Base-by-base conservation (phyloP, 2,888 invertebrate genomes). In the Gymnocheta viridis region DNA sequence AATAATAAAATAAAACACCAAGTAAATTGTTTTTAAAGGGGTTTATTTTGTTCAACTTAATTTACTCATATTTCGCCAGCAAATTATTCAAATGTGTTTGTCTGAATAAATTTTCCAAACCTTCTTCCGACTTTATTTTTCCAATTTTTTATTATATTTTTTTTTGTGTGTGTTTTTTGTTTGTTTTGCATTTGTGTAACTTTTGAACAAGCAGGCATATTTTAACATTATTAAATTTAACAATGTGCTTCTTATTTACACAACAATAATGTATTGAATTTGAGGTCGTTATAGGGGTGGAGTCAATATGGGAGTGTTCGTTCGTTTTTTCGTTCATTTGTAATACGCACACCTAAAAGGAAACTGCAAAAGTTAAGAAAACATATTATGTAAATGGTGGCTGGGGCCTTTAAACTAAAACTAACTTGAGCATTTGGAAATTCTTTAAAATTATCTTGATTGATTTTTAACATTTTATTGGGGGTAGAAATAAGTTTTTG, bases 191-290 rank as follows among this genome's bases (percentile, higher is more conserved):
- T 10, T 19, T 19, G 9, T 24, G 49, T 17, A n/a, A 7, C 32
- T 38, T 47, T 22, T 19, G 0, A 47, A 49, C 12, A 38, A 38
- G 64, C 49, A 66, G 44, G 47, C 67, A 66, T 67, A 67, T 60
- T 67, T 67, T 60, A 58, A 73, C 51, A 27, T 60, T 66, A 67
- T 80, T 80, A 67, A 66, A 67, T 67, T 66, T 56, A 73, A 80
- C 79, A 80, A 44, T 73, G 67, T 22, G 49, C n/a, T 38, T n/a
- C 32, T 58, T 47, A 35, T 60, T 38, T 17, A 69, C 58, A 58
- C 35, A 77, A 56, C 24, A 47, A 64, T 44, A 64, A 56, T 56
- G 27, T 62, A 41, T 67, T 47, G 38, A 74, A 60, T 54, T 32
- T 17, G 32, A 19, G n/a, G 17, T 4, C 12, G 54, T 17, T 41